These are phyloP conservation scores for Loriculus beryllinus DNA, from an alignment of 2,797 vertebrate genomes.

Conservation along the genomic window DNA sequence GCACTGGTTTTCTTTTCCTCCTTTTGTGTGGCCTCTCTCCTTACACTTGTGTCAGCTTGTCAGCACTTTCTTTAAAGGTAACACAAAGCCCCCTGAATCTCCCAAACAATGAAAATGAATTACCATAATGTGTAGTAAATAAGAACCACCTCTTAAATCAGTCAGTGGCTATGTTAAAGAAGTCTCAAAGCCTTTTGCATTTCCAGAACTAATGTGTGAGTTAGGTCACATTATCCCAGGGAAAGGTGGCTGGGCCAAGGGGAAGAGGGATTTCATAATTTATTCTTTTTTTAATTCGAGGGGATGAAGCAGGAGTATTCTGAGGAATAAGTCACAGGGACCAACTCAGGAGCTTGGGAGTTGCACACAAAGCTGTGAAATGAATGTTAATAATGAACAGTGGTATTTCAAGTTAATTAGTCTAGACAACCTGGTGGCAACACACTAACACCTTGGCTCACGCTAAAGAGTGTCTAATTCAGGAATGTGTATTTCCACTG, in stretches of 20 bases:
- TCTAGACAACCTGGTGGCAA: slow-evolving; percentile 6
- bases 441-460: neutral
- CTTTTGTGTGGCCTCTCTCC: slow-evolving; percentile 50
- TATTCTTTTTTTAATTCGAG: neutral
- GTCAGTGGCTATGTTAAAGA: neutral
- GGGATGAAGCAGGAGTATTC: neutral
- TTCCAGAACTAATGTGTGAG: slow-evolving; percentile 10
- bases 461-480: neutral
- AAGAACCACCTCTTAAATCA: slow-evolving; percentile 58
- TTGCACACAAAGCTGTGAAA: neutral
- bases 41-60: slow-evolving; percentile 45
- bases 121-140: slow-evolving; percentile 52
- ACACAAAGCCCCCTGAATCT: slow-evolving; percentile 38
- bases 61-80: slow-evolving; percentile 63
- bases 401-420: neutral
- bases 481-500: slow-evolving; percentile 13
- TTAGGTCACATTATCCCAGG: neutral
- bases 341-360: neutral
- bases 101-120: slow-evolving; percentile 57
- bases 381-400: neutral
- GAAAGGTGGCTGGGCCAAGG: neutral
- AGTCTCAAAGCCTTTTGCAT: neutral
- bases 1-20: slow-evolving; percentile 7
- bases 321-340: neutral
- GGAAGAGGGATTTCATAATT: neutral